Base-by-base conservation (phyloP, 2,797 vertebrate species). In the Pangasius krempfi region DNA sequence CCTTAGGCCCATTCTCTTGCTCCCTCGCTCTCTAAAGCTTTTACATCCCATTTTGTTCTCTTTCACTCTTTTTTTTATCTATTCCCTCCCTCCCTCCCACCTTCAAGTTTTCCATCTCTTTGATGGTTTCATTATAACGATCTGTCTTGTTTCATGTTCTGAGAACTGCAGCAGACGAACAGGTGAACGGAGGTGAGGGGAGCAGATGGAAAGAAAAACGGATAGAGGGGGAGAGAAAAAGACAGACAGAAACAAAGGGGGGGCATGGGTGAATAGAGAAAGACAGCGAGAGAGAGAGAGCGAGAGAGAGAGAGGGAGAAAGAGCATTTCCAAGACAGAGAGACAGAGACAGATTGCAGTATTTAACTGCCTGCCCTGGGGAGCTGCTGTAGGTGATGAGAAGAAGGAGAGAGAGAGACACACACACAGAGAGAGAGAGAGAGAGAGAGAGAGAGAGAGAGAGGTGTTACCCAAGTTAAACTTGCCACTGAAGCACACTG, bases 311-410 rank as follows among this genome's bases (percentile, higher is more conserved):
- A 84, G 64, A 86, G 79, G 47, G 86, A 86, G 86, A 87, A 86
- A 60, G 84, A 52, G 91, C 89, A 68, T 84, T 88, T 72, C 91
- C 89, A 89, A 92, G 95, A 95, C 94, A 94, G 93, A 95, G 94
- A 95, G 64, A 84, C 47, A 84, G 83, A 84, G 83, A 84, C 95
- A 95, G 96, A 96, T 96, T 96, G 96, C 95, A 93, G 95, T 95
- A 95, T 95, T 96, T 95, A 96, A 95, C 93, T 93, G 94, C 64
- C 89, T 92, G 93, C 95, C 94, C 93, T 92, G 92, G 95, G 95
- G 95, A 95, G 93, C 93, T 91, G 92, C 94, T 93, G 95, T 92
- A 94, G 94, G 94, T 94, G 93, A 94, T 91, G 93, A 90, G 93
- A 92, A 91, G 91, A 40, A 92, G 91, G 90, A 85, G 78, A 33